Conservation (phyloP, 2,797 vertebrate genomes). For the Cygnus olor region DNA sequence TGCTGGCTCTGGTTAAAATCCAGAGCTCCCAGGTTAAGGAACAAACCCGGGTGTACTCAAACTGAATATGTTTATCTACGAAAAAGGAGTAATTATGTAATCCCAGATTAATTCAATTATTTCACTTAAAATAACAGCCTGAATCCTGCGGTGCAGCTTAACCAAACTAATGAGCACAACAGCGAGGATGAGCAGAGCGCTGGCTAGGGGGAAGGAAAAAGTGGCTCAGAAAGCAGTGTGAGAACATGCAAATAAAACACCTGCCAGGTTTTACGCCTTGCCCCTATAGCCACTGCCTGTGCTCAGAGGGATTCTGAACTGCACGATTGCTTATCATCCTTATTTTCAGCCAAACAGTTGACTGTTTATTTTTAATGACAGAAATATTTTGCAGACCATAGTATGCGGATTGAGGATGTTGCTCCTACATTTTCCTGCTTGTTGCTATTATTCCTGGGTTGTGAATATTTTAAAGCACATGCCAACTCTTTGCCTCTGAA, state of each 20-base stretch:
- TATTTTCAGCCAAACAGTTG: background rate
- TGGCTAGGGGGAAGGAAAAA: constrained; percentile 19
- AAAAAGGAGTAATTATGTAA: constrained; percentile 17
- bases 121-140: constrained; percentile 48
- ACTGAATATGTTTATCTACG: constrained; percentile 2
- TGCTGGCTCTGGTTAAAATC: background rate
- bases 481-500: constrained; percentile 22
- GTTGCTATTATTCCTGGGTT: constrained; percentile 15
- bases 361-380: background rate
- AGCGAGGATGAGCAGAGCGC: background rate
- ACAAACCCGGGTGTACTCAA: background rate
- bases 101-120: constrained; percentile 39
- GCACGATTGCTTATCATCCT: background rate
- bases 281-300: background rate
- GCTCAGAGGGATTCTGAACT: background rate
- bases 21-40: background rate
- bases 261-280: background rate
- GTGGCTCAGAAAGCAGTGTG: constrained; percentile 67
- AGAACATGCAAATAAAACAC: constrained; percentile 41
- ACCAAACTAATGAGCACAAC: constrained; percentile 65
- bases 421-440: background rate
- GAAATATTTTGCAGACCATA: background rate
- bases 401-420: background rate
- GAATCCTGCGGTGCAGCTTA: constrained; percentile 53
- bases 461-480: constrained; percentile 52